A percentile compares a stretch with the other conserved stretches of the same genome.
These are phyloP conservation scores for Yponomeuta plumbellus DNA, from an alignment of 2,888 invertebrate genomes.

Conservation along the genomic window DNA sequence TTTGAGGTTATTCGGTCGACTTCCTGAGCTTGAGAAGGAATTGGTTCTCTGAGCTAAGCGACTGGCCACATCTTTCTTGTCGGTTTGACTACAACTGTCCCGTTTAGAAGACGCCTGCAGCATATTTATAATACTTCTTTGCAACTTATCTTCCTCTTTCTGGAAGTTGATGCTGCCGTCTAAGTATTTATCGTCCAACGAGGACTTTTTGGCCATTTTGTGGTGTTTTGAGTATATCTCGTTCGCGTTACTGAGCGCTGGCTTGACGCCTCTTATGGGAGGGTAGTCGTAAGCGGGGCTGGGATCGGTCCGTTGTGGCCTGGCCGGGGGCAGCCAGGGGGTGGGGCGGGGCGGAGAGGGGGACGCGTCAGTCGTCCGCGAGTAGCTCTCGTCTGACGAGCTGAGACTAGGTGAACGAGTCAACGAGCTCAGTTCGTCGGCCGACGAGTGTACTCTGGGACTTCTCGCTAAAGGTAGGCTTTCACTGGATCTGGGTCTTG, in stretches of 20 bases:
- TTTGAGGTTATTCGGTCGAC: slow-evolving; percentile 70
- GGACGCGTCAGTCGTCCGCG: slow-evolving; percentile 84
- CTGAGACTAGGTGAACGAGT: slow-evolving; percentile 89
- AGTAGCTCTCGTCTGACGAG: slow-evolving; percentile 90
- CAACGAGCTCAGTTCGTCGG: slow-evolving; percentile 87
- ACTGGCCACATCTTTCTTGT: slow-evolving; percentile 76
- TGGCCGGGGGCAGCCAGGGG: slow-evolving; percentile 67
- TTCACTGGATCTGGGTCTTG: slow-evolving; percentile 81
- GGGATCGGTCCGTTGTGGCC: slow-evolving; percentile 68
- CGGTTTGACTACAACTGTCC: slow-evolving; percentile 81
- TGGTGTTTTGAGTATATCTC: slow-evolving; percentile 61
- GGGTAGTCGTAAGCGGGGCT: slow-evolving; percentile 76
- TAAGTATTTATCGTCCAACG: slow-evolving; percentile 59
- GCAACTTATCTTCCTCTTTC: slow-evolving; percentile 69
- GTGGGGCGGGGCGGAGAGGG: slow-evolving; percentile 78
- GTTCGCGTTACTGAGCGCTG: slow-evolving; percentile 50
- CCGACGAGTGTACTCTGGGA: slow-evolving; percentile 84
- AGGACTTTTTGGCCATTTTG: slow-evolving; percentile 55
- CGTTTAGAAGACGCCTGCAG: slow-evolving; percentile 76
- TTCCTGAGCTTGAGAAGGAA: slow-evolving; percentile 72
- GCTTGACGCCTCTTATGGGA: slow-evolving; percentile 70
- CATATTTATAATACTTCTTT: slow-evolving; percentile 69
- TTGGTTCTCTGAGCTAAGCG: slow-evolving; percentile 58
- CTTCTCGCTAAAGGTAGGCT: slow-evolving; percentile 77
- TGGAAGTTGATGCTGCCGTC: slow-evolving; percentile 54